Conservation (phyloP, 2,797 vertebrate species). For the Phoebastria nigripes region DNA sequence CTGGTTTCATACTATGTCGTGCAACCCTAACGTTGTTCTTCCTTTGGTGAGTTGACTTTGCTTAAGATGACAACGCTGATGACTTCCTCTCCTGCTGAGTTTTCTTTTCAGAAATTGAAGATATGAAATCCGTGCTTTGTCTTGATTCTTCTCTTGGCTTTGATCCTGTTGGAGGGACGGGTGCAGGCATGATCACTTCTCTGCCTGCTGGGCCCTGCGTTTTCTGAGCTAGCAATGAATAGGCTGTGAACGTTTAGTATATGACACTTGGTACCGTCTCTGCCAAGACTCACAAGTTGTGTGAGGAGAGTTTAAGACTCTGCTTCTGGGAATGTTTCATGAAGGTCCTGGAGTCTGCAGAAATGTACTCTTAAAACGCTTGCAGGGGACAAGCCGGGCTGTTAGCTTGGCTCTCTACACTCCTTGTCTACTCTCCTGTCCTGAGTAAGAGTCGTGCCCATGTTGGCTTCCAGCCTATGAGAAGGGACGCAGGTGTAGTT, state of each 20-base stretch:
- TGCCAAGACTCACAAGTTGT: background rate
- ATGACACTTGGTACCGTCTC: background rate
- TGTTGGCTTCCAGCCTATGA: background rate
- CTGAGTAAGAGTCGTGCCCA: background rate
- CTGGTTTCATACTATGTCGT: background rate
- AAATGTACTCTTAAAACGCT: background rate
- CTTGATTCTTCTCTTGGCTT: background rate
- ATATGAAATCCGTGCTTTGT: background rate
- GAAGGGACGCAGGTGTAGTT: background rate
- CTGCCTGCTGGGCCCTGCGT: background rate
- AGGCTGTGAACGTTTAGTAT: accelerated
- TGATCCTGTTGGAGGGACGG: background rate
- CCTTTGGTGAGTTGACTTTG: background rate
- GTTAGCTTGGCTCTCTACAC: background rate
- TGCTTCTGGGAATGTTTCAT: background rate
- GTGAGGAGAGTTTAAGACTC: background rate
- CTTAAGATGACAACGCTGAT: background rate
- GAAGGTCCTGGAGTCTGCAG: background rate
- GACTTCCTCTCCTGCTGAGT: background rate
- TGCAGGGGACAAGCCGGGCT: background rate
- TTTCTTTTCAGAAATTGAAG: background rate
- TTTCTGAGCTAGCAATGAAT: background rate
- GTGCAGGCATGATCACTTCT: accelerated
- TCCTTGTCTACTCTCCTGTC: background rate
- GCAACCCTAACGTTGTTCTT: background rate